Evolutionary conservation across 2,113 vertebrate species (phyloP), one percentile per base, ranked within the genome.

Genomic region (Ophthalmolycus amberensis): DNA sequence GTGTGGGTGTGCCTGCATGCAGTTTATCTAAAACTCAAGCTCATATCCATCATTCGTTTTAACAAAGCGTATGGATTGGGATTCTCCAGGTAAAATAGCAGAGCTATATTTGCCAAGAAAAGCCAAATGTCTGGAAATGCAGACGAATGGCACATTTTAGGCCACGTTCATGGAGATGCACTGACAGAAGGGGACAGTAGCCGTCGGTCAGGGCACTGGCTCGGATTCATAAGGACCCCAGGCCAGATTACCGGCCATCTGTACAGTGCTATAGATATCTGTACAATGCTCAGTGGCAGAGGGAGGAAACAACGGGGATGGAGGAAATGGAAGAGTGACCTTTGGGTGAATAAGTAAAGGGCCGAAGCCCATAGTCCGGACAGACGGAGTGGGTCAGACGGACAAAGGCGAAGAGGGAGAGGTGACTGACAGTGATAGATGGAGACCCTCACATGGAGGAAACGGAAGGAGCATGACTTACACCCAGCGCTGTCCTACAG

Each of bases 401-500:
- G 84, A 92, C 86, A 90, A 63, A 87, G 83, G 85, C 74, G 86
- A 76, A 77, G 62, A 88, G 89, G 85, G 76, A 85, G 71, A 79
- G 80, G 75, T 90, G 88, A 90, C 86, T 90, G 93, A 93, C 84
- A 90, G 84, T 93, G 92, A 94, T 90, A 66, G 90, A 95, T 94
- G 86, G 86, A 87, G 83, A 91, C 76, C 85, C 92, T 91, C 84
- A 82, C 90, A 93, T 91, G 90, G 86, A 86, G 92, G 94, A 94
- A 94, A 91, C 91, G 93, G 90, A 92, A 91, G 90, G 92, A 90
- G 85, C 91, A 90, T 94, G 94, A 94, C 93, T 94, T 94, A 94
- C 89, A 90, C 85, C 86, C 77, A 79, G 90, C 84, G 83, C 89
- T 94, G 91, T 95, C 94, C 94, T 94, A 89, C 91, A 91, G 89